Conservation (phyloP, 2,888 invertebrate species). For the Drosophila birchii region DNA sequence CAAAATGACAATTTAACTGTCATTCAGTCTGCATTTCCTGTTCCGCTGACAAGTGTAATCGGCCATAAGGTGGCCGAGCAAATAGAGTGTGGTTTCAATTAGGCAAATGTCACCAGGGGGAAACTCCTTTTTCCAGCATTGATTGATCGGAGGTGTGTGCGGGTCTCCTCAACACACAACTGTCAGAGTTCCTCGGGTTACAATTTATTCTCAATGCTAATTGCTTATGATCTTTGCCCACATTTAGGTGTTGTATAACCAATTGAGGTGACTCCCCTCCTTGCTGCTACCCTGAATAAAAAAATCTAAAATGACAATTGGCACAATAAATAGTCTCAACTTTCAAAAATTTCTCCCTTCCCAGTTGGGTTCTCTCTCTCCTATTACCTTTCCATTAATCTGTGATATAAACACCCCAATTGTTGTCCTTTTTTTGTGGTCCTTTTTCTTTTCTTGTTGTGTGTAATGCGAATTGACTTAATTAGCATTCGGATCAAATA, state of each 20-base stretch:
- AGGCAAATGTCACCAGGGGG: conserved; percentile 51
- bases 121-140: conserved; percentile 44
- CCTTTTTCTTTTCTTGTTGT: conserved; percentile 26
- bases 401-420: conserved; percentile 71
- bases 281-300: conserved; percentile 3
- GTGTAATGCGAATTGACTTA: conserved; percentile 59
- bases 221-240: conserved; percentile 73
- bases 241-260: conserved; percentile 69
- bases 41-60: conserved; percentile 74
- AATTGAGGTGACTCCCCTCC: conserved; percentile 34
- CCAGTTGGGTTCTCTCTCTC: conserved; percentile 52
- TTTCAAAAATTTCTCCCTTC: conserved; percentile 72
- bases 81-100: conserved; percentile 65
- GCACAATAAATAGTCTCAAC: conserved; percentile 71
- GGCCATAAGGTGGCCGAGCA: conserved; percentile 54
- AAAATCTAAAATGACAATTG: conserved; percentile 55
- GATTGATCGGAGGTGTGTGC: conserved; percentile 53
- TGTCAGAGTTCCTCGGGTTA: conserved; percentile 64
- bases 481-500: conserved; percentile 61
- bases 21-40: conserved; percentile 57
- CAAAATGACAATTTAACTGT: conserved; percentile 76
- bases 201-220: conserved; percentile 60
- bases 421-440: conserved; percentile 42
- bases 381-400: conserved; percentile 68
- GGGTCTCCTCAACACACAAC: conserved; percentile 47